A percentile compares a stretch with the other conserved stretches of the same genome.
phyloP scores from a whole-genome alignment of 1,140 invertebrate genomes.

The Danaus plexippus region DNA sequence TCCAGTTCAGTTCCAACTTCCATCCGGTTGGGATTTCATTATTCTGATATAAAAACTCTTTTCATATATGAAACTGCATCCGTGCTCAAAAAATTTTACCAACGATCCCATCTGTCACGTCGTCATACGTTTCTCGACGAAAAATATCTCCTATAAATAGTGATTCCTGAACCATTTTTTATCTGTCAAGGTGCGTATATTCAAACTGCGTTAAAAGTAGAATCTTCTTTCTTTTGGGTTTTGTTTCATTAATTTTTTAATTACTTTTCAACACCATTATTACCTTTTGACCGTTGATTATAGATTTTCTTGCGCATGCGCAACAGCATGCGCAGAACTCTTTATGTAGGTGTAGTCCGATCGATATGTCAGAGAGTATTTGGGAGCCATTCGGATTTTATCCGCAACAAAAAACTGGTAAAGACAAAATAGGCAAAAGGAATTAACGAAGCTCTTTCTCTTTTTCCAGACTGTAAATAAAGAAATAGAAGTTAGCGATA shows the following conservation, averaged over 20 bases:
- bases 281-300: constrained; percentile 22
- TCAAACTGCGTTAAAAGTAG: no score
- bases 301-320: constrained; percentile 27
- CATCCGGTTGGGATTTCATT: constrained; percentile 24
- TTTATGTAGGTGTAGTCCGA: not conserved
- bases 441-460: constrained; percentile 33
- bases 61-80: constrained; percentile 54
- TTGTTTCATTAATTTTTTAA: no score
- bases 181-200: constrained; percentile 8
- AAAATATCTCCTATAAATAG: constrained; percentile 67
- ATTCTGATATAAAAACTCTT: constrained; percentile 8
- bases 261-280: no score
- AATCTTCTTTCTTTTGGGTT: no score
- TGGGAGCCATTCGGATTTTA: constrained; percentile 24
- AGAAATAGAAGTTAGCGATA: constrained; percentile 51
- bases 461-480: constrained; percentile 52
- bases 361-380: constrained; percentile 4
- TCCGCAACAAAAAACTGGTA: constrained; percentile 2
- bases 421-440: constrained; percentile 5
- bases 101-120: constrained; percentile 50
- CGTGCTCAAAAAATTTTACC: constrained; percentile 26
- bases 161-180: constrained; percentile 16
- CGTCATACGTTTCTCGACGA: constrained; percentile 60
- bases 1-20: constrained; percentile 11
- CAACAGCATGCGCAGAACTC: constrained; percentile 16